Evolutionary conservation across 2,888 invertebrate species (phyloP).

Genomic region (Endomychus coccineus): DNA sequence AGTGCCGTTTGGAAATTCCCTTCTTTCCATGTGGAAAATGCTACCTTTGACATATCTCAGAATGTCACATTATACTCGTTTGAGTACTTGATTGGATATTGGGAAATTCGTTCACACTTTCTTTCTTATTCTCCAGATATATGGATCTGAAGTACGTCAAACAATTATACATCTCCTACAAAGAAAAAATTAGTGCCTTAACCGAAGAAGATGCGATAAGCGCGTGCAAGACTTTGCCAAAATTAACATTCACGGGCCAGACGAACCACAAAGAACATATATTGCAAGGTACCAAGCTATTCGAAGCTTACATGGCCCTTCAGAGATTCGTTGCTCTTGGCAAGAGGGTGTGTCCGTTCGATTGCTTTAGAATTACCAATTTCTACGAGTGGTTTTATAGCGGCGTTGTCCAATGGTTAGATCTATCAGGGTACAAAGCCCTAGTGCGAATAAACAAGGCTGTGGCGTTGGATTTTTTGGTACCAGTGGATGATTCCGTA

Average conservation of each 20-base stretch:
- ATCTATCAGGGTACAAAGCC: slow-evolving; percentile 86
- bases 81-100: too few relatives aligned
- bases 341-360: slow-evolving; percentile 58
- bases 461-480: slow-evolving; percentile 75
- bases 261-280: slow-evolving; percentile 57
- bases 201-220: slow-evolving; percentile 64
- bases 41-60: too few relatives aligned
- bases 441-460: slow-evolving; percentile 82
- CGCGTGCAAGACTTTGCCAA: slow-evolving; percentile 68
- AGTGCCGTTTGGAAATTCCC: too few relatives aligned
- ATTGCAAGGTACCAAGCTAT: slow-evolving; percentile 78
- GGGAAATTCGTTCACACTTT: too few relatives aligned
- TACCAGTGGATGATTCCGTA: slow-evolving; percentile 73
- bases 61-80: too few relatives aligned
- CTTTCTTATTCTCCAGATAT: slow-evolving; percentile 51
- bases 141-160: slow-evolving; percentile 68
- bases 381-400: slow-evolving; percentile 88
- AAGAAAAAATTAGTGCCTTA: slow-evolving; percentile 61
- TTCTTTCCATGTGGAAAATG: too few relatives aligned
- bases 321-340: slow-evolving; percentile 76
- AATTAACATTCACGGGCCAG: slow-evolving; percentile 49
- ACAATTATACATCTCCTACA: slow-evolving; percentile 64
- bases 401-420: slow-evolving; percentile 90
- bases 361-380: slow-evolving; percentile 60
- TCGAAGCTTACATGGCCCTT: slow-evolving; percentile 84